Evolutionary conservation across 2,113 vertebrate species (phyloP), one percentile per base, ranked within the genome.

Genomic region (Alexandromys fortis): DNA sequence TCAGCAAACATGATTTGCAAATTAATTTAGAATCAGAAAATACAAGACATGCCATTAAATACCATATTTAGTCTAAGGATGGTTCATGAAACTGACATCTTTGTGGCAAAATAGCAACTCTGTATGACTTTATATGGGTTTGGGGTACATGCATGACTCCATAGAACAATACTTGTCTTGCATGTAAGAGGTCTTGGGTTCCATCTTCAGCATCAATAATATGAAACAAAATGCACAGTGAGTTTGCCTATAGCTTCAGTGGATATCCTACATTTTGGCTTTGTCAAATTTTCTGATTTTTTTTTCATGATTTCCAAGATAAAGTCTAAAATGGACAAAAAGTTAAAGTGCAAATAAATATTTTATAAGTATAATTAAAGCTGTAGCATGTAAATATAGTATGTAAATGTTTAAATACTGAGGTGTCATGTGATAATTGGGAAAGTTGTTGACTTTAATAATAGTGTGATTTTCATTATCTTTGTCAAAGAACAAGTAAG

Each of bases 1-100:
- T 95, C 93, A 96, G 63, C 85, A 72, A 95, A 45, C 63, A 52
- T 96, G 79, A 97, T 89, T 87, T 94, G 55, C 68, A 97, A 96
- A 97, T 95, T 94, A 94, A 92, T 63, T 55, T 83, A 17, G 28
- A 88, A 61, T 90, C 28, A 67, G 68, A 97, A 95, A 89, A 47
- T 38, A 58, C 0, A 67, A 83, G 47, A 90, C 21, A 86, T 58
- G 55, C 65, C 61, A 77, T 65, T 89, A 81, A 92, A 72, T 26
- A 67, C 35, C 1, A 38, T 52, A 67, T 85, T 83, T 90, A 94
- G 5, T 76, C 1, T n/a, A 22, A 19, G 7, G 14, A 47, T 73
- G 47, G 3, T 61, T 95, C 79, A 77, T 68, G n/a, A 92, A 92
- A 42, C 5, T 13, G 49, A 35, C 16, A 49, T 81, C 1, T 0